Evolutionary conservation across 2,797 vertebrate species (phyloP), one percentile per base, ranked within the genome.

Genomic region (Hapalemur alaotrensis): DNA sequence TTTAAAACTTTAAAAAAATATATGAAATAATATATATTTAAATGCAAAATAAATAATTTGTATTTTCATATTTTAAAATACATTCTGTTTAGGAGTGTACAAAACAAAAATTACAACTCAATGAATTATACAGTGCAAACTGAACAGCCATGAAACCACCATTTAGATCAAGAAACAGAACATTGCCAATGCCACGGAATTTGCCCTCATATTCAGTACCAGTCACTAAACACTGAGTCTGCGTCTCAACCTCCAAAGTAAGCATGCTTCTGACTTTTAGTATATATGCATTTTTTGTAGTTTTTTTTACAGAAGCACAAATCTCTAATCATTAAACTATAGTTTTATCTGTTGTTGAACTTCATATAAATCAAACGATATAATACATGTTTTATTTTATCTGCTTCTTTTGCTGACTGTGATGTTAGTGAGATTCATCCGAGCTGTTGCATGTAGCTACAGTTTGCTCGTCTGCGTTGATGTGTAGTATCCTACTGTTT

Each of bases 41-140:
- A 94, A 65, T 82, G n/a, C 1, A 91, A 80, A 54, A 43, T 63
- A 52, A 69, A 46, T 43, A 32, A 30, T 17, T 67, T 30, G 5
- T 15, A 50, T 28, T 88, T 83, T 91, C 43, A 75, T 76, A 59
- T 59, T 75, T 81, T 81, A 92, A 83, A 50, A 81, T 50, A 18
- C 65, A 46, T 73, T 96, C 23, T 92, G 0, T 61, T 92, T 38
- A 72, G 23, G 7, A 54, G 3, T 65, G 2, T 50, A 72, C 5
- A 70, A 75, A 48, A 25, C 25, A 91, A 83, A 92, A 69, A 23
- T 38, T 57, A 17, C 14, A 96, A 32, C 5, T 87, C 22, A 73
- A 9, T 85, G 48, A 84, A 78, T 92, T 89, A n/a, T 72, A 48
- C 93, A 93, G 20, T 57, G 25, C n/a, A 90, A 82, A 95, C 59